phyloP scores from a whole-genome alignment of 2,113 vertebrate species.

The Emydocephalus ijimae region DNA sequence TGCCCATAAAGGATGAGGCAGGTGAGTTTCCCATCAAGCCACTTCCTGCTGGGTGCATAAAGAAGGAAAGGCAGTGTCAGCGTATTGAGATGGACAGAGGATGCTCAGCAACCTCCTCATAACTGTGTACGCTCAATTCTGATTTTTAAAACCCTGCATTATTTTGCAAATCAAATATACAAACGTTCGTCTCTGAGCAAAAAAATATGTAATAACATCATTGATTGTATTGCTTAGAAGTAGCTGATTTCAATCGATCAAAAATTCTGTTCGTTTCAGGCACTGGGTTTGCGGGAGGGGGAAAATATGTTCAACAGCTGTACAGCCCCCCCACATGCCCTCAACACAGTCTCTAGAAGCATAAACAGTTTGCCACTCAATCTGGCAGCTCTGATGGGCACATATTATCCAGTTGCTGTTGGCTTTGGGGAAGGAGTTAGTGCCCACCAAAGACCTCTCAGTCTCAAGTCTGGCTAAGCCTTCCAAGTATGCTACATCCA shows the following conservation, averaged over 20 bases:
- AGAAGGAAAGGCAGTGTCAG: not conserved
- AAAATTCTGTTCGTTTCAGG: not conserved
- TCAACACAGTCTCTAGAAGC: not conserved
- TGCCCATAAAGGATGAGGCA: constrained; percentile 94
- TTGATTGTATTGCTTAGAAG: not conserved
- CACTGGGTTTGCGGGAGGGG: not conserved
- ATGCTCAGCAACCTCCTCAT: not conserved
- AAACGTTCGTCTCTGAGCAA: not conserved
- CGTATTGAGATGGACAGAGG: not conserved
- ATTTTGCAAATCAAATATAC: not conserved
- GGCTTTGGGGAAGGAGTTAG: not conserved
- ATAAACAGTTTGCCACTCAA: not conserved
- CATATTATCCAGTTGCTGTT: not conserved
- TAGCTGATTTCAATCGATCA: not conserved
- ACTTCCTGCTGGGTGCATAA: constrained; percentile 75
- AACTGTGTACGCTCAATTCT: not conserved
- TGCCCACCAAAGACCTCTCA: not conserved
- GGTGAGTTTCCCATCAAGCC: constrained; percentile 89
- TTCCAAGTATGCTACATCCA: not conserved
- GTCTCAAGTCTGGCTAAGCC: not conserved
- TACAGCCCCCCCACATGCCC: not conserved
- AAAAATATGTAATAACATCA: not conserved
- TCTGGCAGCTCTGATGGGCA: not conserved
- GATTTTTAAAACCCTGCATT: not conserved
- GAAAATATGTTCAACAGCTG: not conserved